Base-by-base conservation (phyloP, 1,140 invertebrate genomes). In the Trichonephila clavata region DNA sequence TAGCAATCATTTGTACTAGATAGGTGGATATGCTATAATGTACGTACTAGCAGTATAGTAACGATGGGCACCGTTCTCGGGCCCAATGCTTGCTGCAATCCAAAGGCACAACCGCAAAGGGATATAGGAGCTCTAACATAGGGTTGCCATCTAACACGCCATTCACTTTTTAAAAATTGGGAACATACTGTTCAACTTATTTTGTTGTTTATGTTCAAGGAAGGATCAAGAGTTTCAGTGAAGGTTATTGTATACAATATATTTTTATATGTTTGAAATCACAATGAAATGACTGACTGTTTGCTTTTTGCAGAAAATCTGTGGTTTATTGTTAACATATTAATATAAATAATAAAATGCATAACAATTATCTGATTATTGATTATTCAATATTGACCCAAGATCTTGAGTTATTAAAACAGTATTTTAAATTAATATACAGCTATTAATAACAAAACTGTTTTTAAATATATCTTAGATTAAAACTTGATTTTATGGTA, bases 11-110 rank as follows among this genome's bases (percentile, higher is more conserved):
- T 90, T 90, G 87, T 90, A 90, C 87, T 90, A 90, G 87, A 90
- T 24, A 68, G 87, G 87, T 90, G 87, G 87, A 90, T 90, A 90
- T 90, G 87, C 87, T 90, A 68, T 90, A 90, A 50, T 77, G 87
- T 90, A 77, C 65, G 65, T 90, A 50, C 87, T 90, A 90, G 68
- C 87, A 60, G 32, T 63, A 60, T 65, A 68, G 27, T 88, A 50
- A 88, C 61, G 39, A 71, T 21, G 86, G 60, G 61, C 63, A 68
- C 86, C 32, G 50, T 16, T 21, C 20, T n/a, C 20, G 24, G 20
- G 87, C 65, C 87, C 65, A 27, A 57, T 68, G 43, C 43, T 50
- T 77, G 65, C 68, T 71, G 68, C 68, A 90, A 90, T 71, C 65
- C 87, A 90, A 77, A 90, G 87, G 87, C 65, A 63, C 84, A 86